Percentiles rank a stretch among this genome's conserved stretches.
These are phyloP conservation scores for Blastobasis adustella DNA, from an alignment of 2,888 invertebrate genomes.

Conservation along the genomic window DNA sequence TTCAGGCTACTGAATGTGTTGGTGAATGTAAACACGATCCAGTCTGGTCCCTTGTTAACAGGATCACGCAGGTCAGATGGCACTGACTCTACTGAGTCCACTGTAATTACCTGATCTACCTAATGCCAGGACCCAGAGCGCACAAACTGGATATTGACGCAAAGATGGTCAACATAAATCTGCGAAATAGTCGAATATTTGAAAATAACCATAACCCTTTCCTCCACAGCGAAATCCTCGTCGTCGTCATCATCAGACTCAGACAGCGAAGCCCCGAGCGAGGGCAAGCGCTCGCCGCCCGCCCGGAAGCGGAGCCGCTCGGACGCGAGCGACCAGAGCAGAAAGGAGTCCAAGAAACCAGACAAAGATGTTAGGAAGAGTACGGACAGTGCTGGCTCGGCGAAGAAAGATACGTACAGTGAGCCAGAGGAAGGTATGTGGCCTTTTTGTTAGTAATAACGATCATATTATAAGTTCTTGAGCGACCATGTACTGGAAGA, in stretches of 20 bases:
- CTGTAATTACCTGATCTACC: too few relatives aligned
- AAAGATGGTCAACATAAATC: too few relatives aligned
- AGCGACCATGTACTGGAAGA: too few relatives aligned
- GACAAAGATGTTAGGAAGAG: slow-evolving; percentile 55
- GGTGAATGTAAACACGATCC: too few relatives aligned
- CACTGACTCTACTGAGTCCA: too few relatives aligned
- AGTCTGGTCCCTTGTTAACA: too few relatives aligned
- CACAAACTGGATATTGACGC: too few relatives aligned
- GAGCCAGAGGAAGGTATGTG: slow-evolving; percentile 87
- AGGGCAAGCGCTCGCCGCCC: slow-evolving; percentile 53
- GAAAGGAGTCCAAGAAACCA: slow-evolving; percentile 28
- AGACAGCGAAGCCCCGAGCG: slow-evolving; percentile 53
- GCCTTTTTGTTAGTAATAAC: background rate
- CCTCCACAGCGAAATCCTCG: slow-evolving; percentile 48
- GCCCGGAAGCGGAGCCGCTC: slow-evolving; percentile 41
- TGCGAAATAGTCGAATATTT: too few relatives aligned
- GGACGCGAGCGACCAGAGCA: slow-evolving; percentile 4
- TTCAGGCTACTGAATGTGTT: too few relatives aligned
- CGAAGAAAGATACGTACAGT: slow-evolving; percentile 74
- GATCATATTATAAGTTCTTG: too few relatives aligned
- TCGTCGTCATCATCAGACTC: slow-evolving; percentile 71
- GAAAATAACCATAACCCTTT: background rate
- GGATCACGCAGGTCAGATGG: too few relatives aligned
- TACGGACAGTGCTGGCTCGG: slow-evolving; percentile 48
- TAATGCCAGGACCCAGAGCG: too few relatives aligned